Evolutionary conservation across 1,140 invertebrate genomes (phyloP).

Genomic region (Telenomus remus): DNA sequence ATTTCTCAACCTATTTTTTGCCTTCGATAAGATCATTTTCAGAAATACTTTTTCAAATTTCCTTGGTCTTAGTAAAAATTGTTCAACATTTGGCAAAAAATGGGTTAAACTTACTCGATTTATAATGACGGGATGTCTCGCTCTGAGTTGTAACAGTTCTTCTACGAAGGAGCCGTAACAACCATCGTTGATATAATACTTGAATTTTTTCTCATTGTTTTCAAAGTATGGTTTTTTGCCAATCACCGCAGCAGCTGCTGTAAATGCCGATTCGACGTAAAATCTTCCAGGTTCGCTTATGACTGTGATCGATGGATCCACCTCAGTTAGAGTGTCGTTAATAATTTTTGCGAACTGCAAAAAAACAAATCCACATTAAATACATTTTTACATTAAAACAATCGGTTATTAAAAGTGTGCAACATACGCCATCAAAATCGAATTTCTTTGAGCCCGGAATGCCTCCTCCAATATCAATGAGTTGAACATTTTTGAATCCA

Average conservation of each 20-base stretch:
- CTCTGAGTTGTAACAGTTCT: conserved; percentile 61
- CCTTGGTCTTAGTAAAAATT: no score
- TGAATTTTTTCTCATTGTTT: conserved; percentile 67
- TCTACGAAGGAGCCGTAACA: conserved; percentile 83
- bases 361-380: no score
- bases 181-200: conserved; percentile 84
- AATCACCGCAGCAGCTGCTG: conserved; percentile 79
- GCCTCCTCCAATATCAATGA: conserved; percentile 91
- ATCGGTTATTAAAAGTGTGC: no score
- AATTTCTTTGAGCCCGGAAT: conserved; percentile 83
- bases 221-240: conserved; percentile 76
- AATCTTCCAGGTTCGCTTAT: conserved; percentile 86
- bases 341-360: conserved; percentile 74
- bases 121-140: conserved; percentile 65
- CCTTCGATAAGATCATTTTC: no score
- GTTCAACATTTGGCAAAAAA: no score
- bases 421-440: conserved; percentile 79
- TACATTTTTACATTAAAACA: no score
- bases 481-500: conserved; percentile 80
- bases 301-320: conserved; percentile 80
- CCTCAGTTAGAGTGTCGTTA: conserved; percentile 77
- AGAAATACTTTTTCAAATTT: no score
- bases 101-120: conserved; percentile 74
- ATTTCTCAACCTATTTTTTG: no score
- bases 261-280: conserved; percentile 81